phyloP scores from a whole-genome alignment of 1,140 invertebrate species.

The Carposina sasakii region DNA sequence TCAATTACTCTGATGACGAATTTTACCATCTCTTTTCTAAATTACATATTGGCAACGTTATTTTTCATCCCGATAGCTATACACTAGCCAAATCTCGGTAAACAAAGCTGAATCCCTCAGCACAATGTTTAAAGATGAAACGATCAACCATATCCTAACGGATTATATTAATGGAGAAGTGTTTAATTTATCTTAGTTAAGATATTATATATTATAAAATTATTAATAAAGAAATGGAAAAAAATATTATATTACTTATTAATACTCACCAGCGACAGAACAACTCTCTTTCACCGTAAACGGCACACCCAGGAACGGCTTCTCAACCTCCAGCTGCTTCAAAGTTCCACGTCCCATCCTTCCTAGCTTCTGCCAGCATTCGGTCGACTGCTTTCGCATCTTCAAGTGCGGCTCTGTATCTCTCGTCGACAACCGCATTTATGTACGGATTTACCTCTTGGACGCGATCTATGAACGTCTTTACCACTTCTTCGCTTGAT shows the following conservation, averaged over 20 bases:
- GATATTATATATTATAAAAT: background rate
- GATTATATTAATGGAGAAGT: no score
- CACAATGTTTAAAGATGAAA: no score
- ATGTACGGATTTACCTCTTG: conserved; percentile 80
- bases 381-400: conserved; percentile 79
- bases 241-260: background rate
- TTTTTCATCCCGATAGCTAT: no score
- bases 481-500: conserved; percentile 76
- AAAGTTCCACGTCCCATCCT: conserved; percentile 28
- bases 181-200: no score
- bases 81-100: no score
- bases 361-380: conserved; percentile 69
- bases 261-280: conserved; percentile 74
- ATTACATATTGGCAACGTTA: no score
- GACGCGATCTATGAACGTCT: conserved; percentile 79
- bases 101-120: no score
- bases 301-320: conserved; percentile 85
- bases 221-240: background rate
- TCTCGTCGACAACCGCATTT: conserved; percentile 83
- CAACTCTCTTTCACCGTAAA: conserved; percentile 85
- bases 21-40: no score
- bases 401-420: conserved; percentile 78
- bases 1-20: no score
- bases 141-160: background rate
- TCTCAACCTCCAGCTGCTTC: conserved; percentile 59